phyloP scores from a whole-genome alignment of 2,113 vertebrate species.

The Labeo rohita region DNA sequence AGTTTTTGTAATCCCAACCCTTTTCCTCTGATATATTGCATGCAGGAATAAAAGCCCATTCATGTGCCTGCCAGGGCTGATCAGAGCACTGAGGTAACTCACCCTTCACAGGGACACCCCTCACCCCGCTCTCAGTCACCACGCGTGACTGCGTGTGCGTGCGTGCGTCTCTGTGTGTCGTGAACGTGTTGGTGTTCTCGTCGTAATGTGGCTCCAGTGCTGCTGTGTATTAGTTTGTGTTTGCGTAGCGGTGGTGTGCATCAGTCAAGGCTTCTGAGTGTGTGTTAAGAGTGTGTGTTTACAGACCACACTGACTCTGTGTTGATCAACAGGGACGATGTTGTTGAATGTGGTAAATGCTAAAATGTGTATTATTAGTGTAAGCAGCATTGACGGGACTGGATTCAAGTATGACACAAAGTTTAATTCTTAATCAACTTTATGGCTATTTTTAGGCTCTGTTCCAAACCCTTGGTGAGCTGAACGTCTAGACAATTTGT shows the following conservation, averaged over 20 bases:
- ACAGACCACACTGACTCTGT: not conserved
- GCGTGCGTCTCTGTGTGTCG: constrained; percentile 31
- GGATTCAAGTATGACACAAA: not conserved
- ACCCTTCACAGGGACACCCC: constrained; percentile 72
- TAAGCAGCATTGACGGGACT: not conserved
- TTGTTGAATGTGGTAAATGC: not conserved
- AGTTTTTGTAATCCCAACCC: constrained; percentile 79
- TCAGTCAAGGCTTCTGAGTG: constrained; percentile 46
- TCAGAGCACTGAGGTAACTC: constrained; percentile 80
- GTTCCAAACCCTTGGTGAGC: constrained; percentile 1
- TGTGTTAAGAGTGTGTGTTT: constrained; percentile 30
- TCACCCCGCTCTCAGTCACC: constrained; percentile 71
- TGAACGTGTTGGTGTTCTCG: constrained; percentile 47
- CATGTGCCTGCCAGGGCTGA: constrained; percentile 80
- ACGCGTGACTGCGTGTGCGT: constrained; percentile 47
- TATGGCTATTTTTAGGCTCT: not conserved
- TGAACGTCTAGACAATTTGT: not conserved
- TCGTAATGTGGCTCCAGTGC: constrained; percentile 46
- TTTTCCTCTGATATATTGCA: constrained; percentile 84
- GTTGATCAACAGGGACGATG: not conserved
- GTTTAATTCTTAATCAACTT: not conserved
- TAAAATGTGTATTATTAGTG: constrained; percentile 1
- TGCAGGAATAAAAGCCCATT: constrained; percentile 81
- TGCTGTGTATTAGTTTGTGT: constrained; percentile 69
- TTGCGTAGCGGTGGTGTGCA: constrained; percentile 58